Percentiles rank a stretch among this genome's conserved stretches.
These are phyloP conservation scores for Psammodynastes pulverulentus DNA, from an alignment of 2,113 vertebrate genomes.

Conservation along the genomic window DNA sequence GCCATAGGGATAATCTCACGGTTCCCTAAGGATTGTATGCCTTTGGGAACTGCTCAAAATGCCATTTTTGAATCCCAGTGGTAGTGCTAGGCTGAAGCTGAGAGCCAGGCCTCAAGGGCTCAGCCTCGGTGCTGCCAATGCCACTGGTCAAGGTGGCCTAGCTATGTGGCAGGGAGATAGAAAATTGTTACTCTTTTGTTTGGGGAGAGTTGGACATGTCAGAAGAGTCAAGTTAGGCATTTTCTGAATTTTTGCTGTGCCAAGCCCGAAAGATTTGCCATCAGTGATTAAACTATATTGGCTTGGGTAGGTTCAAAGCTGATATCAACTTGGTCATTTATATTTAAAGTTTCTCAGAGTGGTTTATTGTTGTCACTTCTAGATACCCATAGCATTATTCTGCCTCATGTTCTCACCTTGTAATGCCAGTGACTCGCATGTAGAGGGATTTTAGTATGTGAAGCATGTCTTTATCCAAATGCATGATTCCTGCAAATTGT, in stretches of 20 bases:
- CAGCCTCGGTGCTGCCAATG: not conserved
- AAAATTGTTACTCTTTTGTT: not conserved
- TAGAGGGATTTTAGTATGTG: not conserved
- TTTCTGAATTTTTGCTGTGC: not conserved
- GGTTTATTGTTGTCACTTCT: not conserved
- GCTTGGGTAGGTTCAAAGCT: not conserved
- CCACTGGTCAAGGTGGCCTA: not conserved
- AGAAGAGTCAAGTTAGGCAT: not conserved
- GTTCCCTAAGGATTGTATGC: not conserved
- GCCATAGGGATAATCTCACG: not conserved
- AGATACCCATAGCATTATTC: not conserved
- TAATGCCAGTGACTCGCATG: not conserved
- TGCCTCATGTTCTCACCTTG: not conserved
- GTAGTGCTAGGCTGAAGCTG: not conserved
- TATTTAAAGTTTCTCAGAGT: not conserved
- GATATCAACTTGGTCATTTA: not conserved
- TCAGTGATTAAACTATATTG: not conserved
- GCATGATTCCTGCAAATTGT: not conserved
- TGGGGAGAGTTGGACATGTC: not conserved
- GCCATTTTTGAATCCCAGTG: not conserved
- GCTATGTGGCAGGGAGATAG: not conserved
- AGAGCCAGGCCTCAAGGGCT: not conserved
- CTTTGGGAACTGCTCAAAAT: not conserved
- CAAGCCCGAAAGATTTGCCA: not conserved
- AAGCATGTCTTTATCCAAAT: not conserved